phyloP scores from a whole-genome alignment of 2,888 invertebrate species.

The Lasioglossum vierecki region DNA sequence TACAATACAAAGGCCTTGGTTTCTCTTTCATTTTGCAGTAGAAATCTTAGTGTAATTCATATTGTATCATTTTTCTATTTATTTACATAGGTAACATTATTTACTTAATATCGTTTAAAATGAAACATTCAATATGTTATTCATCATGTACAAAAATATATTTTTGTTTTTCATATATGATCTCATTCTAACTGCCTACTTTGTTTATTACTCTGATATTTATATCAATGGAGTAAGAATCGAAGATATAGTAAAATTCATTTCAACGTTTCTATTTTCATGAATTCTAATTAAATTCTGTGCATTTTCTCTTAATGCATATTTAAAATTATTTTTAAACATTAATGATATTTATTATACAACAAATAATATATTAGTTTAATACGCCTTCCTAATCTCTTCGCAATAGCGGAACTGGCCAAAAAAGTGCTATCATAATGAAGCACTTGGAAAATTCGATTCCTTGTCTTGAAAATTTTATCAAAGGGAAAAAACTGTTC shows the following conservation, averaged over 20 bases:
- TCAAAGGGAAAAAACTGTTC: neutral
- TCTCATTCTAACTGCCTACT: conserved; percentile 53
- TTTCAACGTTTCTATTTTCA: conserved; percentile 15
- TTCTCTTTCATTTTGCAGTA: conserved; percentile 52
- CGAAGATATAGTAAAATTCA: conserved; percentile 6
- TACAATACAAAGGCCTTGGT: conserved; percentile 29
- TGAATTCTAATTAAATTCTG: conserved; percentile 8
- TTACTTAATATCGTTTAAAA: conserved; percentile 51
- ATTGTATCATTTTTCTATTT: conserved; percentile 68
- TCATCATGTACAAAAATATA: conserved; percentile 50
- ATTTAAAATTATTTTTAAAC: conserved; percentile 27
- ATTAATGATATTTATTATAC: conserved; percentile 25
- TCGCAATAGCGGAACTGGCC: neutral
- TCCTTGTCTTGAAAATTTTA: neutral
- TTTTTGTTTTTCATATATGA: conserved; percentile 40
- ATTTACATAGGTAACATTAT: conserved; percentile 68
- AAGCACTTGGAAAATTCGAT: neutral
- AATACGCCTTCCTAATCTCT: conserved; percentile 18
- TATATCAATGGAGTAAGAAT: conserved; percentile 12
- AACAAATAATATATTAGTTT: conserved; percentile 28
- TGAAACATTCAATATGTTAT: conserved; percentile 72
- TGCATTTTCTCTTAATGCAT: conserved; percentile 30
- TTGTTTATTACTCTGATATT: conserved; percentile 32
- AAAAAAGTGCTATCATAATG: neutral
- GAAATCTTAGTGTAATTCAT: conserved; percentile 54